Conservation (phyloP, 2,113 vertebrate genomes). For the Grantiella picta region DNA sequence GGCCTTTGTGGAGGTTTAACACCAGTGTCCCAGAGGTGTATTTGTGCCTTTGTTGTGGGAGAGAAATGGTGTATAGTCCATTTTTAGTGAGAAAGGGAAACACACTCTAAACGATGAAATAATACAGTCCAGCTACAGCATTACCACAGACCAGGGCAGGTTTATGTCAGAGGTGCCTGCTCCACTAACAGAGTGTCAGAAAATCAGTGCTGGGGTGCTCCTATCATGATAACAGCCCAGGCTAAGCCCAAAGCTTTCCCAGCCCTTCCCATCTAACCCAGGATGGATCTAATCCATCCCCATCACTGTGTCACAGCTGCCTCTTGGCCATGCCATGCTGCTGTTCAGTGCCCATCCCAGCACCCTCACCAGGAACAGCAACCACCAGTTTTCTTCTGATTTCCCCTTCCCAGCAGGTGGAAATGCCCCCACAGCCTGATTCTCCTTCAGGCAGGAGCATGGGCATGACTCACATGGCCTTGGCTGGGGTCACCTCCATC, state of each 20-base stretch:
- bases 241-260: background rate
- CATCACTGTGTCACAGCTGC: background rate
- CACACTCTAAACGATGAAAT: background rate
- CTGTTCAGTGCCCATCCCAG: background rate
- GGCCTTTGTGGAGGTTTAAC: background rate
- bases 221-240: background rate
- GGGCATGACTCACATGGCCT: rapidly evolving
- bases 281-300: background rate
- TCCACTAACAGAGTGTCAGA: background rate
- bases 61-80: background rate
- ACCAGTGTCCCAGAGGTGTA: too few species aligned
- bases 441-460: background rate
- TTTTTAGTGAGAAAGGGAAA: background rate
- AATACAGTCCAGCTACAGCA: rapidly evolving
- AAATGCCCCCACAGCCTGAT: background rate
- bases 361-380: background rate
- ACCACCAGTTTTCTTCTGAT: background rate
- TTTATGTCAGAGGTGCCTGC: background rate
- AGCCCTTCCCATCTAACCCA: background rate
- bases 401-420: background rate
- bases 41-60: background rate
- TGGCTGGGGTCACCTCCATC: rapidly evolving
- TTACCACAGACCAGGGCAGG: background rate
- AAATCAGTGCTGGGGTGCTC: background rate
- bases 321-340: background rate